These are phyloP conservation scores for honey bee (Apis mellifera) DNA, from an alignment of 1,140 invertebrate species.

Conservation along the genomic window Amel_HAv3.1 CM009931.2:12531501-12532000, in stretches of 20 bases:
- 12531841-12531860: constrained; percentile 73
- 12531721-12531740: constrained; percentile 95
- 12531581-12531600: constrained; percentile 84
- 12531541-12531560: constrained; percentile 93
- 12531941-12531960: constrained; percentile 10
- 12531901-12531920: background rate
- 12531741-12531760: constrained; percentile 90
- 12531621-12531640: background rate
- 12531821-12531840: constrained; percentile 71
- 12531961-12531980: background rate
- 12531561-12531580: constrained; percentile 93
- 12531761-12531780: constrained; percentile 97
- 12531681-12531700: constrained; percentile 97
- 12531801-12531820: constrained; percentile 87
- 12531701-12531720: constrained; percentile 97
- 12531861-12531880: constrained; percentile 34
- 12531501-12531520: background rate
- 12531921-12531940: background rate
- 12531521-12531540: constrained; percentile 95
- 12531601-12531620: background rate
- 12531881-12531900: constrained; percentile 6
- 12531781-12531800: constrained; percentile 93
- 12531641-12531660: background rate
- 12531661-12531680: constrained; percentile 90
- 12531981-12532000: background rate